Percentiles rank a stretch among this genome's conserved stretches.
Conservation (phyloP, 2,888 invertebrate genomes). For the Ophioninae sp. region DNA sequence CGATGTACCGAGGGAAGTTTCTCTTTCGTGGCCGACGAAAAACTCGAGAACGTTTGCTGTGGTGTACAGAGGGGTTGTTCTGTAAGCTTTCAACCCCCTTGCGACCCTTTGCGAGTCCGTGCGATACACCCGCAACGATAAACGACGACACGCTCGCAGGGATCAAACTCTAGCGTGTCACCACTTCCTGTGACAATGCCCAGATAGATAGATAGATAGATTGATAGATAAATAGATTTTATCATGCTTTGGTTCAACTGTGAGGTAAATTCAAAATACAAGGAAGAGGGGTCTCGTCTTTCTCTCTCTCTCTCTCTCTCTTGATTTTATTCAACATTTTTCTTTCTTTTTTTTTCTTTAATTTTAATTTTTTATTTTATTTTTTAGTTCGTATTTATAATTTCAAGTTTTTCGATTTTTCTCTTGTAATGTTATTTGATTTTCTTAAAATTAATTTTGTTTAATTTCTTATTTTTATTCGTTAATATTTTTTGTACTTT, state of each 20-base stretch:
- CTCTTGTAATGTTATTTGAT: too few relatives aligned
- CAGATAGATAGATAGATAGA: not conserved
- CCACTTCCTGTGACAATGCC: conserved; percentile 52
- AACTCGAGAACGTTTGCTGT: conserved; percentile 38
- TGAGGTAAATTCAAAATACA: conserved; percentile 27
- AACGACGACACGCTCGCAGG: conserved; percentile 57
- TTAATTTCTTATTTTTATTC: too few relatives aligned
- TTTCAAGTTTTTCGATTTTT: not conserved
- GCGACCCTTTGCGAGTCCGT: conserved; percentile 1
- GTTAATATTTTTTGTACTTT: too few relatives aligned
- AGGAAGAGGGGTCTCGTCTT: not conserved
- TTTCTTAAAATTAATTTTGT: too few relatives aligned
- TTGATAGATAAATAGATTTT: too few relatives aligned
- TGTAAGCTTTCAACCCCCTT: conserved; percentile 44
- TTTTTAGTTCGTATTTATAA: not conserved
- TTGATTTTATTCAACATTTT: too few relatives aligned
- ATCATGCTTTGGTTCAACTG: not conserved
- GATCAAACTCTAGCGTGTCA: conserved; percentile 50
- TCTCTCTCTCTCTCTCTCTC: not conserved
- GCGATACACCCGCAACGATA: conserved; percentile 52
- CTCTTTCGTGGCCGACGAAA: conserved; percentile 17
- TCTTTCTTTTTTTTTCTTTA: not conserved
- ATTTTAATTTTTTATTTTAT: not conserved
- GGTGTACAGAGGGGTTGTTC: conserved; percentile 30
- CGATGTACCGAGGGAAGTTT: conserved; percentile 17